Conservation (phyloP, 2,113 vertebrate species). For the Poecilia latipinna region DNA sequence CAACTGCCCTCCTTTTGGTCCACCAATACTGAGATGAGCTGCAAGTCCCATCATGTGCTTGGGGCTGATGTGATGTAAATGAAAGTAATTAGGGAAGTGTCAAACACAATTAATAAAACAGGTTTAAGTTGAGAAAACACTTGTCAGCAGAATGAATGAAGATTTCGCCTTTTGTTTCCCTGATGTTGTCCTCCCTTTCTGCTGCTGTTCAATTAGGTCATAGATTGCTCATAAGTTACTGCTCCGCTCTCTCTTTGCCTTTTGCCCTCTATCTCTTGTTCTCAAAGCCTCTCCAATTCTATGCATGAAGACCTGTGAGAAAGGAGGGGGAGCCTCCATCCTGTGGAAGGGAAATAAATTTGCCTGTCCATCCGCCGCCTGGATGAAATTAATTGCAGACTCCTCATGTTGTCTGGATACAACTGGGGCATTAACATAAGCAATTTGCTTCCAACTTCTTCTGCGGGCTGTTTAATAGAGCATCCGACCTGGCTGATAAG, state of each 20-base stretch:
- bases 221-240: slow-evolving; percentile 81
- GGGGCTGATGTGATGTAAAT: slow-evolving; percentile 96
- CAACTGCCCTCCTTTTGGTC: slow-evolving; percentile 75
- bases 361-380: slow-evolving; percentile 88
- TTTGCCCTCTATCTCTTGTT: slow-evolving; percentile 65
- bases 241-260: slow-evolving; percentile 74
- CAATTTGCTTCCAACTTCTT: slow-evolving; percentile 95
- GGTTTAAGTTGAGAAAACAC: slow-evolving; percentile 96
- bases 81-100: slow-evolving; percentile 97
- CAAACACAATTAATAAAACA: slow-evolving; percentile 98
- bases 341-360: slow-evolving; percentile 90
- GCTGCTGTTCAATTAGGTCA: slow-evolving; percentile 85
- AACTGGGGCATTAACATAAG: slow-evolving; percentile 97
- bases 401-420: slow-evolving; percentile 93
- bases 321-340: slow-evolving; percentile 60
- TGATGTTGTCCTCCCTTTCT: slow-evolving; percentile 66
- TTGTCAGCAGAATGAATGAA: slow-evolving; percentile 94
- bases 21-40: slow-evolving; percentile 81
- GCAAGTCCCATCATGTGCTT: slow-evolving; percentile 87
- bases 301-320: slow-evolving; percentile 80
- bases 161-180: slow-evolving; percentile 73
- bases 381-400: slow-evolving; percentile 95
- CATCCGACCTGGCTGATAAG: slow-evolving; percentile 92
- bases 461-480: slow-evolving; percentile 95
- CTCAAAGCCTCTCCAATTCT: slow-evolving; percentile 78